Base-by-base conservation (phyloP, 37 sponge, comb jelly and placozoan species). In the Corticium candelabrum region DNA sequence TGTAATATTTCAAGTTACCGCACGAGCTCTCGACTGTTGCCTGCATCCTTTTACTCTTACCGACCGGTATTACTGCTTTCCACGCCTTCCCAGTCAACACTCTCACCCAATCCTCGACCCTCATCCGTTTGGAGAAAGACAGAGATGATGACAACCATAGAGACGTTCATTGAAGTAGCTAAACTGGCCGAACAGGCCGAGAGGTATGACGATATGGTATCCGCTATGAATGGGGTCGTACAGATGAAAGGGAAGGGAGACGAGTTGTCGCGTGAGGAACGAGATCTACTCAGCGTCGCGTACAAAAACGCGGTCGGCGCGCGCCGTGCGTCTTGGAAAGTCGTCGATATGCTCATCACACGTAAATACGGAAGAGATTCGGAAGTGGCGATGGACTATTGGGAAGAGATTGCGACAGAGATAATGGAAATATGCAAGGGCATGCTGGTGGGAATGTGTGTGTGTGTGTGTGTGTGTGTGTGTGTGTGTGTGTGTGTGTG, bases 271-370 rank as follows among this genome's bases (percentile, higher is more conserved):
- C 41, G 39, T 32, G 89, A 90, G 40, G 91, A 94, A 62, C 78
- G 95, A 35, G 90, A 94, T 77, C 83, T 90, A 1, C 78, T 94
- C 31, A 86, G 89, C 5, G 95, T 94, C 41, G 95, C 90, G 5
- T 94, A 90, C 87, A 94, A 94, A 84, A 94, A 94, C 68, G 85
- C 84, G 30, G 88, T 94, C 0, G 91, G 91, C 1, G 71, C 87
- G 2, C 72, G 91, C 1, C 41, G 95, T 5, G 80, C 87, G 3
- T 86, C 91, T 0, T 94, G 95, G 95, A 39, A 91, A 33, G 82
- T 86, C 43, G 74, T 94, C 5, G 73, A 39, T 38, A 1, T n/a
- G n/a, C n/a, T n/a, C n/a, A n/a, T n/a, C n/a, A n/a, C n/a, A n/a
- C n/a, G n/a, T n/a, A n/a, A n/a, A n/a, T 50, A 81, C 75, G 81